Evolutionary conservation across 2,113 vertebrate species (phyloP).

Genomic region (Candoia aspera): DNA sequence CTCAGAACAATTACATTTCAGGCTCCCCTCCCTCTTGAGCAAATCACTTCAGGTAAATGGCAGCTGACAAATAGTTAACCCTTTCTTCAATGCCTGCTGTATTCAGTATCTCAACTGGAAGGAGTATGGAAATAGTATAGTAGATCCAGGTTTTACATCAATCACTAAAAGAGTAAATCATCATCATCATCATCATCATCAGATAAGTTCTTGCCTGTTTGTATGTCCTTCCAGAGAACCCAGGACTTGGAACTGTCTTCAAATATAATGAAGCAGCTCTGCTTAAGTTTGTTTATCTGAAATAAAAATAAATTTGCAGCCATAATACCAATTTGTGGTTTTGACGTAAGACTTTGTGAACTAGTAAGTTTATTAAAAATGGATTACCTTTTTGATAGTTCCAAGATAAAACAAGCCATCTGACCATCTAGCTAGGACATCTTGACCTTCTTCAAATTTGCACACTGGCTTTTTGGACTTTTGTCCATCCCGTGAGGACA

Average conservation of each 20-base stretch:
- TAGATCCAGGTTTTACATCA: neutral
- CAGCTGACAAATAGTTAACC: neutral
- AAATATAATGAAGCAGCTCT: slow-evolving; percentile 97
- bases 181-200: neutral
- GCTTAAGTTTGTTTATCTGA: slow-evolving; percentile 94
- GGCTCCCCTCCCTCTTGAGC: neutral
- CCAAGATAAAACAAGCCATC: slow-evolving; percentile 99
- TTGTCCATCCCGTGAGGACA: slow-evolving; percentile 85
- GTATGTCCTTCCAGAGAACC: slow-evolving; percentile 99
- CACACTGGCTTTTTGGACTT: slow-evolving; percentile 84
- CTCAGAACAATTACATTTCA: neutral
- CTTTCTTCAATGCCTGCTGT: neutral
- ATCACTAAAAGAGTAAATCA: neutral
- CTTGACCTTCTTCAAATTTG: slow-evolving; percentile 97
- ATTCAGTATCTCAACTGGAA: neutral
- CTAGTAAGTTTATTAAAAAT: neutral
- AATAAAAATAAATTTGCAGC: slow-evolving; percentile 42
- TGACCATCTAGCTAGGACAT: slow-evolving; percentile 98
- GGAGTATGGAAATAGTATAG: neutral
- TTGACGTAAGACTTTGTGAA: neutral
- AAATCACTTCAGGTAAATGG: neutral
- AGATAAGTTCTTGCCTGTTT: slow-evolving; percentile 84
- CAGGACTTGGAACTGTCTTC: slow-evolving; percentile 98
- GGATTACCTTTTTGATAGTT: slow-evolving; percentile 94
- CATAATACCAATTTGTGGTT: neutral